Percentiles rank a stretch among this genome's conserved stretches.
Conservation (phyloP, 2,888 invertebrate species). For the Crioceris asparagi region DNA sequence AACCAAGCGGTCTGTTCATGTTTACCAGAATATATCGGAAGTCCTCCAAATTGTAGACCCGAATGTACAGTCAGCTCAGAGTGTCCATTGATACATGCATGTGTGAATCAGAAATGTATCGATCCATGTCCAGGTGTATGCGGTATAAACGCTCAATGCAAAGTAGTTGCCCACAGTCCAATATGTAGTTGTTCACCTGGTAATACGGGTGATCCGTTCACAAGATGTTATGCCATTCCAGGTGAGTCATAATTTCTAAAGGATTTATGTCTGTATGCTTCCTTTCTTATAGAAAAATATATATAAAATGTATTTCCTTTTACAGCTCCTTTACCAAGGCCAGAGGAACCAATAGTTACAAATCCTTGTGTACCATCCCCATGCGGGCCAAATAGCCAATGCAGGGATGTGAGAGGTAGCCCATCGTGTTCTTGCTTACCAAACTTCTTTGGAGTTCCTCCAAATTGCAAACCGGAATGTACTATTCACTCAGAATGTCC, state of each 20-base stretch:
- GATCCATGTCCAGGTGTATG: constrained; percentile 78
- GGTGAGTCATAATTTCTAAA: constrained; percentile 25
- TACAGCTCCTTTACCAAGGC: constrained; percentile 20
- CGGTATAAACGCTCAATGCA: constrained; percentile 65
- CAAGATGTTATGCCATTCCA: constrained; percentile 52
- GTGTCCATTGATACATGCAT: constrained; percentile 68
- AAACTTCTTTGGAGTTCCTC: constrained; percentile 57
- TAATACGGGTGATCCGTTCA: constrained; percentile 71
- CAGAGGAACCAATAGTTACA: constrained; percentile 7
- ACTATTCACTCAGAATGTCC: constrained; percentile 62
- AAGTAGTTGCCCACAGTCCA: constrained; percentile 72
- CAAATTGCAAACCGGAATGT: constrained; percentile 48
- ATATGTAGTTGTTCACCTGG: constrained; percentile 66
- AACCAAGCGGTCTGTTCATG: constrained; percentile 71
- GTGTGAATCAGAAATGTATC: constrained; percentile 69
- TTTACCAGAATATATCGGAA: constrained; percentile 57
- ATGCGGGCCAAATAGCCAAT: constrained; percentile 41
- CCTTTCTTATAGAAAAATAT: too few relatives aligned
- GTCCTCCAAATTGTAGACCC: constrained; percentile 71
- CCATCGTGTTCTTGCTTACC: constrained; percentile 64
- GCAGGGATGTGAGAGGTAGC: constrained; percentile 54
- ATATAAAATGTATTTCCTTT: too few relatives aligned
- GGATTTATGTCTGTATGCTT: too few relatives aligned
- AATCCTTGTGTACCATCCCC: constrained; percentile 37
- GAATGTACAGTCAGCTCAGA: constrained; percentile 77